These are phyloP conservation scores for Sturmia bella DNA, from an alignment of 2,888 invertebrate species.

Conservation along the genomic window DNA sequence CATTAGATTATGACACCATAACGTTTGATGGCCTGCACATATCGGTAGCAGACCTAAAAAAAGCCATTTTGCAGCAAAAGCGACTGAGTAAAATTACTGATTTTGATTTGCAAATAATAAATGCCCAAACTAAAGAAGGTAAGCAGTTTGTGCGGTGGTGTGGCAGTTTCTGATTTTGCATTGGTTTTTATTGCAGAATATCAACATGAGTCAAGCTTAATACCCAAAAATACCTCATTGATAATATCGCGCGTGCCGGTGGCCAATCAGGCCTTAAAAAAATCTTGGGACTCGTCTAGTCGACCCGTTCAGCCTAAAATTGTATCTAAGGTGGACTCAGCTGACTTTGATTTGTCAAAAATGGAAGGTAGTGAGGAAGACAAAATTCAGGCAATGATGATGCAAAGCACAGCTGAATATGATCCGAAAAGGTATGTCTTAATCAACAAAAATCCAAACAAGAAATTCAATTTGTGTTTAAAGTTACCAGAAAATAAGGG, in stretches of 20 bases:
- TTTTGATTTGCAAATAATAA: slow-evolving; percentile 97
- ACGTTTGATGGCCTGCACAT: slow-evolving; percentile 98
- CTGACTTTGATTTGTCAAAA: slow-evolving; percentile 91
- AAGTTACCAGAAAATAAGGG: slow-evolving; percentile 94
- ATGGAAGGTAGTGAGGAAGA: slow-evolving; percentile 98
- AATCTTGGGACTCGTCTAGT: slow-evolving; percentile 86
- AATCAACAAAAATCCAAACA: not conserved
- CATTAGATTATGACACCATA: slow-evolving; percentile 96
- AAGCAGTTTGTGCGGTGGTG: slow-evolving; percentile 33
- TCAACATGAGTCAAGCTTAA: slow-evolving; percentile 93
- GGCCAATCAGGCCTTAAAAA: slow-evolving; percentile 87
- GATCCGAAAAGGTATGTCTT: slow-evolving; percentile 93
- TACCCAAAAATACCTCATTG: slow-evolving; percentile 98
- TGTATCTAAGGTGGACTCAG: slow-evolving; percentile 83
- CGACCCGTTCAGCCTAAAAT: slow-evolving; percentile 81
- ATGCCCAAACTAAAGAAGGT: slow-evolving; percentile 99
- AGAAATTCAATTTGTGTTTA: not conserved
- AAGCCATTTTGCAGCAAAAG: slow-evolving; percentile 96
- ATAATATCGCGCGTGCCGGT: slow-evolving; percentile 96
- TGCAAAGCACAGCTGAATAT: slow-evolving; percentile 97
- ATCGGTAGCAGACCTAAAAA: slow-evolving; percentile 96
- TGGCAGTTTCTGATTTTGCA: slow-evolving; percentile 14
- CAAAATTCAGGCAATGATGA: slow-evolving; percentile 98
- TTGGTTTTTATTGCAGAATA: slow-evolving; percentile 86
- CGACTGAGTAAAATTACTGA: slow-evolving; percentile 95